phyloP scores from a whole-genome alignment of 2,113 vertebrate genomes.

The Illadopsis cleaveri region DNA sequence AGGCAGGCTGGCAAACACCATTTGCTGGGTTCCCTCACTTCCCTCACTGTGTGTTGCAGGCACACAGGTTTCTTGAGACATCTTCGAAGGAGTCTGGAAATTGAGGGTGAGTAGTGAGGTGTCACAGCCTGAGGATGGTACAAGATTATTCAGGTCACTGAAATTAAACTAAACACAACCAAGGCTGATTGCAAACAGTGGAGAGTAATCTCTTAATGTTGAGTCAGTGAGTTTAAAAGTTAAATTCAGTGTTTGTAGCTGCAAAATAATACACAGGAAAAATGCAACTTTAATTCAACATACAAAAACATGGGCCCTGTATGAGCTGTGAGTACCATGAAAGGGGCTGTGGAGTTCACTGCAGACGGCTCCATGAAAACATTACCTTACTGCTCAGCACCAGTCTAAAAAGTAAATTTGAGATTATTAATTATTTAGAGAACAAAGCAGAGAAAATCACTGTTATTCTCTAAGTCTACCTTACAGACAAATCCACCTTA shows the following conservation, averaged over 20 bases:
- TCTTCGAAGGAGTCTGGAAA: constrained; percentile 12
- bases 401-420: neutral
- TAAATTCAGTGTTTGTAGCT: neutral
- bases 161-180: constrained; percentile 18
- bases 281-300: neutral
- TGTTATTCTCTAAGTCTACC: neutral
- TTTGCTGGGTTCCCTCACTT: constrained; percentile 28
- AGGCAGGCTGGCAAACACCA: constrained; percentile 33
- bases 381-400: neutral
- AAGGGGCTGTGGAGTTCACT: neutral
- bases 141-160: neutral
- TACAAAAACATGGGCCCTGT: neutral
- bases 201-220: neutral
- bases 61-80: neutral
- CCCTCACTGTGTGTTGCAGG: neutral
- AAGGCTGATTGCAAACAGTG: neutral
- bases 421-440: neutral
- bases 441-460: neutral
- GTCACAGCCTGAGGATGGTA: neutral
- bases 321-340: neutral
- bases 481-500: neutral
- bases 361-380: neutral
- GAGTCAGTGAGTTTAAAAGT: constrained; percentile 16
- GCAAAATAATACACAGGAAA: neutral
- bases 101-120: constrained; percentile 29